Evolutionary conservation across 2,113 vertebrate genomes (phyloP), one percentile per base, ranked within the genome.

Genomic region (Syrmaticus mikado): DNA sequence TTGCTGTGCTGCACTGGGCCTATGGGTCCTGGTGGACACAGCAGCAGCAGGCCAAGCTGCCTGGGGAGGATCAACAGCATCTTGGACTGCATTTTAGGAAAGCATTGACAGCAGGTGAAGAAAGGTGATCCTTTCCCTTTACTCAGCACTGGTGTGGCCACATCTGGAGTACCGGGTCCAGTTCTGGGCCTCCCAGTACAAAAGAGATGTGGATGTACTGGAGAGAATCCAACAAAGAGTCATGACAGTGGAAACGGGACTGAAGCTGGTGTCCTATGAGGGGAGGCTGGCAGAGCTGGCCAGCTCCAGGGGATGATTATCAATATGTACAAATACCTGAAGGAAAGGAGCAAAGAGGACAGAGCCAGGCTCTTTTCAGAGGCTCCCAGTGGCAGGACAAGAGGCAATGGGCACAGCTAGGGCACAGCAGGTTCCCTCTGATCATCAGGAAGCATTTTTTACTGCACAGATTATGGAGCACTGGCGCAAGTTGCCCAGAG

Each of bases 1-100:
- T 61, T 52, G 21, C 38, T 0, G 0, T 11, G 18, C 38, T 75
- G 52, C 34, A 41, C 36, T 1, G 3, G 8, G 18, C 28, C 52
- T 64, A 4, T 17, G 17, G 17, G 61, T 64, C 24, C 34, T 25
- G 25, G 36, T 40, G 36, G 60, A 62, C 36, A 27, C 36, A 32
- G 28, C 53, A 16, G 52, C 27, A 53, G 27, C 52, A 53, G 52
- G 52, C 52, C 27, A 28, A 53, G 52, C 52, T 28, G 34, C 34
- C n/a, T n/a, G 40, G 10, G 36, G 15, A 62, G 25, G 36, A 36
- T 16, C 36, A 18, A 38, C 15, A 62, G 24, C 36, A 38, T 38
- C 15, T 15, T 40, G 60, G 10, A 7, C 24, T 18, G 60, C 36
- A 27, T 17, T 53, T 62, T 38, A 15, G 36, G 24, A 38, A 62